Evolutionary conservation across 2,797 vertebrate genomes (phyloP).

Genomic region (Epinephelus awoara): DNA sequence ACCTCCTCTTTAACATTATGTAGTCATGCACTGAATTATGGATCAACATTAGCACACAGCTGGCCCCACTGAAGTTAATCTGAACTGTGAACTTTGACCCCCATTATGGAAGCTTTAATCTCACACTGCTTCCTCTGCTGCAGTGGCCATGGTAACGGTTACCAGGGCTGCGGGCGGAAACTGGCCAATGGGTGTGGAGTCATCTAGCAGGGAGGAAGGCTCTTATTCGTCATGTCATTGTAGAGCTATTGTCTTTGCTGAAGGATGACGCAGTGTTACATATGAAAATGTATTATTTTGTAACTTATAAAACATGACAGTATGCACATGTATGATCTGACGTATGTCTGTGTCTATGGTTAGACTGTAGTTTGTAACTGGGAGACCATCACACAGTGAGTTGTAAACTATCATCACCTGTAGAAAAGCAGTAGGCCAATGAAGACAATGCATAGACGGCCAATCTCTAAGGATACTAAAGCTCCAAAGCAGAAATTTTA

Average conservation of each 20-base stretch:
- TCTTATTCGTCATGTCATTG: slow-evolving; percentile 16
- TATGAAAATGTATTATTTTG: neutral
- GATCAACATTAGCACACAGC: slow-evolving; percentile 34
- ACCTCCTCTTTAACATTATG: neutral
- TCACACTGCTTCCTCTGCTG: slow-evolving; percentile 44
- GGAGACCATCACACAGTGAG: neutral
- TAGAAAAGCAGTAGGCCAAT: neutral
- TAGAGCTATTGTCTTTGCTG: neutral
- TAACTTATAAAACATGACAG: neutral
- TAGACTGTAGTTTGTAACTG: neutral
- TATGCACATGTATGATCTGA: neutral
- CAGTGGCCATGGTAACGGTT: slow-evolving; percentile 66
- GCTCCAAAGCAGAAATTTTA: neutral
- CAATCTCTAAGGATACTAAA: too few species aligned
- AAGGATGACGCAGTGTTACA: slow-evolving; percentile 2
- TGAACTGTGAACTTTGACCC: slow-evolving; percentile 58
- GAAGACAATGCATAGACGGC: neutral
- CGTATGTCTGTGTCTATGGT: neutral
- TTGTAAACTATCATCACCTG: neutral
- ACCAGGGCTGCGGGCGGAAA: slow-evolving; percentile 34
- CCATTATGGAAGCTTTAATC: slow-evolving; percentile 60
- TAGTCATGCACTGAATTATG: neutral
- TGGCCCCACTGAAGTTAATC: slow-evolving; percentile 28
- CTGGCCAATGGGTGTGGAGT: slow-evolving; percentile 30
- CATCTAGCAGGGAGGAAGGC: neutral